These are phyloP conservation scores for Semaprochilodus insignis DNA, from an alignment of 2,797 vertebrate species.

Conservation along the genomic window DNA sequence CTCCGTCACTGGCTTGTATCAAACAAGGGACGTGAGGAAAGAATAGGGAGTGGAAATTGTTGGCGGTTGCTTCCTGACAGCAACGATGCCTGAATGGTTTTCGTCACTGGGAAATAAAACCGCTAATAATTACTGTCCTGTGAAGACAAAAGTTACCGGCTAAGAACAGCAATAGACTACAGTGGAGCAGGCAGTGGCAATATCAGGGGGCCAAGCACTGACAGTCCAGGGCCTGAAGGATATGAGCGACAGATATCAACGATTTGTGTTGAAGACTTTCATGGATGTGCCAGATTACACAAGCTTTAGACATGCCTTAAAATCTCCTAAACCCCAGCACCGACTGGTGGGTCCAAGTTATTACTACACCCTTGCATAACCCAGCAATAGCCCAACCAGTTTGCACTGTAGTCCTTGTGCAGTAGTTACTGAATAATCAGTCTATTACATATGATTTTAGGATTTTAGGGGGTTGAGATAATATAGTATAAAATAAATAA, in stretches of 20 bases:
- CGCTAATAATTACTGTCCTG: constrained; percentile 29
- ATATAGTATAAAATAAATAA: too few species aligned
- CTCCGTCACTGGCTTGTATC: constrained; percentile 53
- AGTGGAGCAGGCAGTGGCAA: constrained; percentile 11
- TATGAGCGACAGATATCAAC: background rate
- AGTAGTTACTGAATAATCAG: too few species aligned
- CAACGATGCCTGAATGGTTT: constrained; percentile 43
- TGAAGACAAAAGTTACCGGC: background rate
- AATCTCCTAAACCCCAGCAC: too few species aligned
- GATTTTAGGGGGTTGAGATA: too few species aligned
- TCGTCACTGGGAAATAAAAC: constrained; percentile 50
- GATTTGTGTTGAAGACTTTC: too few species aligned
- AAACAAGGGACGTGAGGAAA: constrained; percentile 27
- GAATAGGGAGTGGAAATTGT: constrained; percentile 1
- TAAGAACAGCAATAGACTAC: constrained; percentile 12
- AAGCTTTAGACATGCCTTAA: too few species aligned
- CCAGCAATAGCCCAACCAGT: too few species aligned
- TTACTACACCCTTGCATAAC: too few species aligned
- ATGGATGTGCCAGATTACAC: too few species aligned
- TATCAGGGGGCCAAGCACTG: constrained; percentile 9
- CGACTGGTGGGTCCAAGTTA: too few species aligned
- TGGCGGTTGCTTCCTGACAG: constrained; percentile 26
- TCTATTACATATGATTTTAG: too few species aligned
- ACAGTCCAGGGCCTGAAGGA: background rate
- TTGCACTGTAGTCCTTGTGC: too few species aligned